These are phyloP conservation scores for Argyresthia goedartella DNA, from an alignment of 2,888 invertebrate species.

Conservation along the genomic window DNA sequence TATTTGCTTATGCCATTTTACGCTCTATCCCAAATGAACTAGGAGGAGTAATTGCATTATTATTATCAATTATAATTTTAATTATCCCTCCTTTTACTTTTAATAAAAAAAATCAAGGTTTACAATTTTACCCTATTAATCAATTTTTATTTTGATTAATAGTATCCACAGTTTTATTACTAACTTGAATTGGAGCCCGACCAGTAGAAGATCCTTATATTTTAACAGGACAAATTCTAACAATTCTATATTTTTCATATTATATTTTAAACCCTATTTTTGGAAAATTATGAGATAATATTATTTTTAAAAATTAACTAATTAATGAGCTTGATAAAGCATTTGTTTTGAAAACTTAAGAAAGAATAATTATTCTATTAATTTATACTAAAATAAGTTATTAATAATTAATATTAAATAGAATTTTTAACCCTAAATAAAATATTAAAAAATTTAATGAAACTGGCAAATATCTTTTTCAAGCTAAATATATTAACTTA, in stretches of 20 bases:
- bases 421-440: conserved; percentile 66
- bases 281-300: conserved; percentile 66
- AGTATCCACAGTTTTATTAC: conserved; percentile 64
- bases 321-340: conserved; percentile 77
- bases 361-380: conserved; percentile 73
- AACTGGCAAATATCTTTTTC: conserved; percentile 75
- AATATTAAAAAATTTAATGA: conserved; percentile 74
- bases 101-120: conserved; percentile 69
- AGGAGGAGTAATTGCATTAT: conserved; percentile 78
- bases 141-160: conserved; percentile 73
- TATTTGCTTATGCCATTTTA: conserved; percentile 86
- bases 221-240: conserved; percentile 71
- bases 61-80: conserved; percentile 77
- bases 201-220: conserved; percentile 78
- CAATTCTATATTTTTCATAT: conserved; percentile 70
- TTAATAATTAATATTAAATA: conserved; percentile 53
- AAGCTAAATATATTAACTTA: conserved; percentile 78
- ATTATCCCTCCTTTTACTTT: conserved; percentile 70
- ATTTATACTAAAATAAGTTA: conserved; percentile 57
- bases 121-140: conserved; percentile 73
- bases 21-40: conserved; percentile 86
- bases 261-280: conserved; percentile 66
- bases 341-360: conserved; percentile 79
- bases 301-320: conserved; percentile 41
- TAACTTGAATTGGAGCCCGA: conserved; percentile 80